A percentile compares a stretch with the other conserved stretches of the same genome.
These are phyloP conservation scores for Momotus momota DNA, from an alignment of 2,797 vertebrate genomes.

Conservation along the genomic window DNA sequence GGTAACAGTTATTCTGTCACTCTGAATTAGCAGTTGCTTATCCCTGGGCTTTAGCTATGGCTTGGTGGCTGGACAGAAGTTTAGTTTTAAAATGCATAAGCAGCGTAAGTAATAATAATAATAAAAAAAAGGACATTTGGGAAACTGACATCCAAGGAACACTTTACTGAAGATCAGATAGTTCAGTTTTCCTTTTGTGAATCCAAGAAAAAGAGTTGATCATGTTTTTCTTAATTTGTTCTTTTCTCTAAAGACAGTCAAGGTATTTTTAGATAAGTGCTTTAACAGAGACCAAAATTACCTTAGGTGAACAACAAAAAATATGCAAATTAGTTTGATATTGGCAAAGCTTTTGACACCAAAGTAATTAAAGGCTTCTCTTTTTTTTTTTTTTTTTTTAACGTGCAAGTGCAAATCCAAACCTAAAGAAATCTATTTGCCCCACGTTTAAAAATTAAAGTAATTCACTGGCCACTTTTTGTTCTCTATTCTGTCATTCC, in stretches of 20 bases:
- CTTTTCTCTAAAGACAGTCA: constrained; percentile 15
- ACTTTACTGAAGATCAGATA: background rate
- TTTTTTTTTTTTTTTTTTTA: background rate
- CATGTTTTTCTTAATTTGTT: background rate
- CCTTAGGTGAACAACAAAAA: constrained; percentile 15
- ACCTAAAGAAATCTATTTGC: background rate
- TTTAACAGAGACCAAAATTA: background rate
- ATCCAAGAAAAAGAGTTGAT: background rate
- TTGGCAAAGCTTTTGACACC: background rate
- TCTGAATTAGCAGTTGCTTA: background rate
- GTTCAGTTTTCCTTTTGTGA: background rate
- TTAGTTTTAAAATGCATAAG: background rate
- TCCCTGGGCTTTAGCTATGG: background rate
- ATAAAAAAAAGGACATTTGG: background rate
- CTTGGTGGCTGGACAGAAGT: background rate
- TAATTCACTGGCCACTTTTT: background rate
- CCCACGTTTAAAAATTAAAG: background rate
- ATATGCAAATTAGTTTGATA: background rate
- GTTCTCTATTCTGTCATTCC: background rate
- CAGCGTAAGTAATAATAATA: background rate
- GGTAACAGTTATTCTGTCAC: background rate
- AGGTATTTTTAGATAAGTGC: background rate
- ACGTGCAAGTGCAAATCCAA: background rate
- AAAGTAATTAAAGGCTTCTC: background rate
- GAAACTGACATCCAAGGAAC: background rate